Evolutionary conservation across 2,797 vertebrate species (phyloP), one percentile per base, ranked within the genome.

Genomic region (Clamator glandarius): DNA sequence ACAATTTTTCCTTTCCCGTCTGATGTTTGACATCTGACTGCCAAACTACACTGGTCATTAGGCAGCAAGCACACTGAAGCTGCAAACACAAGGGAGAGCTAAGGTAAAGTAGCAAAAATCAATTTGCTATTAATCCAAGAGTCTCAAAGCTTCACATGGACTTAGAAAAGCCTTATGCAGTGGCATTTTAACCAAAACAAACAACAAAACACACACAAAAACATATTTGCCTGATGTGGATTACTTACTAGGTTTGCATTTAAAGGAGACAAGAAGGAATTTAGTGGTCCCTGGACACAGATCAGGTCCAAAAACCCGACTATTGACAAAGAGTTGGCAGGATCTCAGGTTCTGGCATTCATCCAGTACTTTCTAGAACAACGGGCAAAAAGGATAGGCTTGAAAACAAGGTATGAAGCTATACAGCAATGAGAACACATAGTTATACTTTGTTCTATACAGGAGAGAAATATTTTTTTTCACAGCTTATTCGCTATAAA

Each of bases 221-320:
- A 51, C 44, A 89, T 54, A 59, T 90, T 72, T 81, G 72, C 92
- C 89, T 90, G 85, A 76, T 88, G 75, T 46, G 17, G 81, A 84
- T 93, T 96, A 99, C 99, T 98, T 98, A 99, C 99, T 99, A 96
- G 99, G 99, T 97, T 99, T 99, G 97, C 99, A 99, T 97, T 99
- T 99, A 98, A 99, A 99, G 96, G 98, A 98, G 96, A 99, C 99
- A 93, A 99, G 98, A 97, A 99, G 98, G 98, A 98, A 98, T 98
- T 99, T 99, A 98, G 97, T 97, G 58, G 97, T 98, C 94, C 98
- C 99, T 83, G 99, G 99, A 95, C 99, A 99, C 79, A 98, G 98
- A 97, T 99, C 99, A 96, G 97, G 97, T 96, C 99, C 99, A 97
- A 99, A 99, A 94, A 99, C 98, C 95, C 98, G 98, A 98, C 98